A percentile compares a stretch with the other conserved stretches of the same genome.
phyloP scores from a whole-genome alignment of 2,888 invertebrate species.

The Drosophila multiciliata region DNA sequence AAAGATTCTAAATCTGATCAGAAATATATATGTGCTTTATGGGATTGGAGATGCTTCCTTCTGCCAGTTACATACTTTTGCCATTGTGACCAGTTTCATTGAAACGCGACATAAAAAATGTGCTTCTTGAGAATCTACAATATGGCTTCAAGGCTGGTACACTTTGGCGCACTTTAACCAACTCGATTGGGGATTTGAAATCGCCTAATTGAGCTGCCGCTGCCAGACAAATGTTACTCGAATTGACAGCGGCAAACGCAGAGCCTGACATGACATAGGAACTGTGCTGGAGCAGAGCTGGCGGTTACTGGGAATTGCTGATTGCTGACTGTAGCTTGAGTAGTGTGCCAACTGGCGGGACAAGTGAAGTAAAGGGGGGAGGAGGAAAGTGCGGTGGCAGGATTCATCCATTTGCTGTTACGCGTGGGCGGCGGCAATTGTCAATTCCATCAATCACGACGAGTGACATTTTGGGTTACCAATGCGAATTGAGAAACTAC shows the following conservation, averaged over 20 bases:
- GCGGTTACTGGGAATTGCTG: constrained; percentile 13
- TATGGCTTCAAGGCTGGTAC: neutral
- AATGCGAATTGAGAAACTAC: constrained; percentile 52
- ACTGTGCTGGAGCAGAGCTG: constrained; percentile 21
- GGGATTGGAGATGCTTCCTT: neutral
- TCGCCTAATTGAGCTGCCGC: constrained; percentile 66
- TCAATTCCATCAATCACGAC: constrained; percentile 74
- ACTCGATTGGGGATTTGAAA: constrained; percentile 34
- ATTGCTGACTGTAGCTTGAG: constrained; percentile 19
- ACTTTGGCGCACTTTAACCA: constrained; percentile 10
- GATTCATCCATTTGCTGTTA: constrained; percentile 31
- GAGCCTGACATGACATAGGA: constrained; percentile 60
- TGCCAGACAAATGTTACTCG: constrained; percentile 67
- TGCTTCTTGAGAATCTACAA: neutral
- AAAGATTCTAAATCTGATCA: neutral
- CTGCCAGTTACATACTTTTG: neutral
- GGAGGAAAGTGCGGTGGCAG: neutral
- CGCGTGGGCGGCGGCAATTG: constrained; percentile 62
- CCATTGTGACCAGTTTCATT: neutral
- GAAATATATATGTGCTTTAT: neutral
- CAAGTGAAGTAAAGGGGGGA: neutral
- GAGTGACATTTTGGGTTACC: constrained; percentile 70
- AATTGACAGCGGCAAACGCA: constrained; percentile 68
- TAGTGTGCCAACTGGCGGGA: neutral
- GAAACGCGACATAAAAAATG: neutral